These are phyloP conservation scores for Cyrtodaria siliqua DNA, from an alignment of 2,888 invertebrate genomes.

Conservation along the genomic window DNA sequence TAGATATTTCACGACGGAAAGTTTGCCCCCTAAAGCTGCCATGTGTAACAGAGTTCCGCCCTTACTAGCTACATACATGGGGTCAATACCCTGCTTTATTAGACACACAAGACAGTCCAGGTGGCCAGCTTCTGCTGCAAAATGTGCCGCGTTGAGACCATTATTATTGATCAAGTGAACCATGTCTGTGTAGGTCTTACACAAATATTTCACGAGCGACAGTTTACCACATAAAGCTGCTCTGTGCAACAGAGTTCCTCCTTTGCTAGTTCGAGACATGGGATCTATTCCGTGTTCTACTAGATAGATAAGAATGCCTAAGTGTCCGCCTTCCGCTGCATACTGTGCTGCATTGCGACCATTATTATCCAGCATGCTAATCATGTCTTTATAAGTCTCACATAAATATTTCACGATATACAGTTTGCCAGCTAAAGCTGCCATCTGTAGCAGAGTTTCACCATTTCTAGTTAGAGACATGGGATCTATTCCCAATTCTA, in stretches of 20 bases:
- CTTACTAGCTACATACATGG: too few relatives aligned
- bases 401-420: constrained; percentile 43
- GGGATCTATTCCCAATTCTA: too few relatives aligned
- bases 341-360: constrained; percentile 51
- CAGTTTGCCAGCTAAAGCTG: constrained; percentile 18
- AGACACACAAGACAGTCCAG: too few relatives aligned
- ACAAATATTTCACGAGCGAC: constrained; percentile 33
- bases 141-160: too few relatives aligned
- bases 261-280: constrained; percentile 43
- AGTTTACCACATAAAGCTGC: constrained; percentile 53
- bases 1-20: too few relatives aligned
- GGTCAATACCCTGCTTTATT: too few relatives aligned
- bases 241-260: constrained; percentile 50
- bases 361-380: constrained; percentile 32
- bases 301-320: constrained; percentile 31
- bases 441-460: too few relatives aligned
- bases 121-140: too few relatives aligned
- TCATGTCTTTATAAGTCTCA: constrained; percentile 21
- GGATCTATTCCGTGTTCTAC: constrained; percentile 31
- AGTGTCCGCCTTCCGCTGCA: constrained; percentile 43
- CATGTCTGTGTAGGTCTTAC: constrained; percentile 43
- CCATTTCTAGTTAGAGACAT: too few relatives aligned
- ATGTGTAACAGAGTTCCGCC: too few relatives aligned
- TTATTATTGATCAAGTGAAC: too few relatives aligned
- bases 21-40: too few relatives aligned